These are phyloP conservation scores for Drosophila carrolli DNA, from an alignment of 1,140 invertebrate genomes.

Conservation along the genomic window DNA sequence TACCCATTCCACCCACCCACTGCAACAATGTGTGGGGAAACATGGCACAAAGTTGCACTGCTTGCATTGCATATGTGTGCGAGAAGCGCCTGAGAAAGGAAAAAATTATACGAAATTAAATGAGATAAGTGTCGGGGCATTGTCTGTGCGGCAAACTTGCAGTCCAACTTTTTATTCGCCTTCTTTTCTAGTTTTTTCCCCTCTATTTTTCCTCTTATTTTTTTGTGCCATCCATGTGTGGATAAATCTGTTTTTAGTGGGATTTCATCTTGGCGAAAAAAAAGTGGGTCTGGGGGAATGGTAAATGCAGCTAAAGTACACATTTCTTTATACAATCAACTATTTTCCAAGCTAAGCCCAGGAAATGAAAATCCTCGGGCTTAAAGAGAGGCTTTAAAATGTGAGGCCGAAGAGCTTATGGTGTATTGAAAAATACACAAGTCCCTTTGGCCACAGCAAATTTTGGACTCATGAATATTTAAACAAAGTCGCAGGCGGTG, in stretches of 20 bases:
- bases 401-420: background rate
- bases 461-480: background rate
- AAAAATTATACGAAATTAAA: conserved; percentile 62
- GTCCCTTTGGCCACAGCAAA: background rate
- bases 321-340: conserved; percentile 6
- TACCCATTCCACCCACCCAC: background rate
- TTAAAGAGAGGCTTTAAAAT: conserved; percentile 13
- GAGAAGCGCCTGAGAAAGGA: conserved; percentile 7
- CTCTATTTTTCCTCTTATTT: background rate
- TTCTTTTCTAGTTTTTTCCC: conserved; percentile 8
- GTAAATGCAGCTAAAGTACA: conserved; percentile 2
- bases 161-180: conserved; percentile 30
- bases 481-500: background rate
- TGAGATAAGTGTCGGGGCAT: conserved; percentile 63
- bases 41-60: conserved; percentile 61
- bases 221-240: conserved; percentile 10
- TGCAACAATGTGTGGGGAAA: conserved; percentile 57
- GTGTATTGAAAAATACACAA: background rate
- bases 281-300: too few relatives aligned
- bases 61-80: conserved; percentile 32
- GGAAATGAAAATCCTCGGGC: conserved; percentile 11
- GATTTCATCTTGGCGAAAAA: conserved; percentile 4
- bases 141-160: conserved; percentile 47
- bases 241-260: conserved; percentile 31
- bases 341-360: conserved; percentile 5